Evolutionary conservation across 2,888 invertebrate genomes (phyloP), one percentile per base, ranked within the genome.

Genomic region (Tachina grossa): DNA sequence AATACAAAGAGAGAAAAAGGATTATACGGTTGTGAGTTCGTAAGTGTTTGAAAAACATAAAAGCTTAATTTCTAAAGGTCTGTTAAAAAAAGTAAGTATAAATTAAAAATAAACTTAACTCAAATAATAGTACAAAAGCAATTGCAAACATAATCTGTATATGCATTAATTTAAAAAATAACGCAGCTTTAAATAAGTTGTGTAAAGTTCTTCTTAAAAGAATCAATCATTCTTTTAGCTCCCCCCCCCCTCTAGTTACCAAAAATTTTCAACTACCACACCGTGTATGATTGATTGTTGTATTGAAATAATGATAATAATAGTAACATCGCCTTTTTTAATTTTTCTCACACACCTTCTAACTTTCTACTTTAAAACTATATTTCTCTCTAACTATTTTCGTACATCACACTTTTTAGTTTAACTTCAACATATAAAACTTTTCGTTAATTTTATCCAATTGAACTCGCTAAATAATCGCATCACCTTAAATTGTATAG

Each of bases 391-490:
- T 57, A 49, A 65, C 63, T 74, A 22, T 47, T 75, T 81, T 47
- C 72, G 45, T 68, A 63, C 45, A 81, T 84, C 77, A 71, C 69
- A 6, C 59, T 65, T 76, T 83, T 78, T 69, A 11, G 8, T 61
- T 79, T 74, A 61, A 47, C 14, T 57, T 51, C 16, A 55, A 68
- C 16, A 65, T 53, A 9, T 53, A 10, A 65, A 79, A 59, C 10
- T 82, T 71, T 83, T 72, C n/a, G 57, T 83, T 87, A 83, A 79
- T 87, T 87, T 89, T 89, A 91, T 89, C 91, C 91, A 91, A 91
- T 91, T 91, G 91, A 91, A 91, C 91, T 91, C 91, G 91, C 91
- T 90, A 88, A 89, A 83, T 69, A 75, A 31, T 31, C 31, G 31
- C 31, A 31, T 77, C 75, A 85, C 55, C 66, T 61, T 41, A 84